These are phyloP conservation scores for Glyphotaelius pellucidus DNA, from an alignment of 2,888 invertebrate genomes.

Conservation along the genomic window DNA sequence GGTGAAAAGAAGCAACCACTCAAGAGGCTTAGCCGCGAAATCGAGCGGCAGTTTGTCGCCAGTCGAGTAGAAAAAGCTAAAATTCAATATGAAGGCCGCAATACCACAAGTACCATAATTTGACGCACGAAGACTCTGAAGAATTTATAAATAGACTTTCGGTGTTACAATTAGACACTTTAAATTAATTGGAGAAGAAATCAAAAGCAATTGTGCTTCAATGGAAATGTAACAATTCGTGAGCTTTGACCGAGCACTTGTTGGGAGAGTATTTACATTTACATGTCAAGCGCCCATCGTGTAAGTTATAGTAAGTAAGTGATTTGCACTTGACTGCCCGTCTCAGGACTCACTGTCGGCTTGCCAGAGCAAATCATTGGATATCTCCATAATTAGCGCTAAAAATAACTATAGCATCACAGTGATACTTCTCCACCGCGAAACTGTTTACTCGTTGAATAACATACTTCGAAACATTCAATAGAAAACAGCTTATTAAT, in stretches of 20 bases:
- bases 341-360: not conserved
- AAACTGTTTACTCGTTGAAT: not conserved
- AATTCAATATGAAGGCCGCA: not conserved
- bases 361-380: not conserved
- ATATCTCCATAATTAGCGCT: not conserved
- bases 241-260: slow-evolving; percentile 25
- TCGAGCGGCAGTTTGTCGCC: not conserved
- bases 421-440: not conserved
- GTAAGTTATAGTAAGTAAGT: not conserved
- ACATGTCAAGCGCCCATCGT: not conserved
- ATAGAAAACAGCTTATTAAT: not conserved
- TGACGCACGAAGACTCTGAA: not conserved
- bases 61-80: not conserved
- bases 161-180: not conserved
- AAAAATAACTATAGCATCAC: slow-evolving; percentile 20
- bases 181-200: slow-evolving; percentile 6
- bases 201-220: slow-evolving; percentile 17
- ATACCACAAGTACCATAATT: not conserved
- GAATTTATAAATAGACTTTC: not conserved
- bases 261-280: not conserved
- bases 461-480: not conserved
- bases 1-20: not conserved
- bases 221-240: slow-evolving; percentile 18
- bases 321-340: not conserved
- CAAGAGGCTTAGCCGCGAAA: not conserved